Percentiles rank a stretch among this genome's conserved stretches.
phyloP scores from a whole-genome alignment of 1,140 invertebrate genomes.

The Bombus superbus region DNA sequence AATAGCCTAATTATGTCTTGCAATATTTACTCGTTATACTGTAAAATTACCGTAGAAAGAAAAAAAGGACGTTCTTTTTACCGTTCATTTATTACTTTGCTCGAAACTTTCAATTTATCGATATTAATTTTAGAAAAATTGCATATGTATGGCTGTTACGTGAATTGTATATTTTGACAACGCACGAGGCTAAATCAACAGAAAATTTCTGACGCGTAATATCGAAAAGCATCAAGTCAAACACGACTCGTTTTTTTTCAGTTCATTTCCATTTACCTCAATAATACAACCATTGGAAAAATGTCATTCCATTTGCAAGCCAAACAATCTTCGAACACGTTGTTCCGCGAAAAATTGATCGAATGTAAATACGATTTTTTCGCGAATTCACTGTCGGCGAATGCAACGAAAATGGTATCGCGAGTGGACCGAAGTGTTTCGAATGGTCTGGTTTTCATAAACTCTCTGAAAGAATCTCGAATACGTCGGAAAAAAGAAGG shows the following conservation, averaged over 20 bases:
- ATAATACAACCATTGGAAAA: background rate
- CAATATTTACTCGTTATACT: too few relatives aligned
- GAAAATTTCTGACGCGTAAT: background rate
- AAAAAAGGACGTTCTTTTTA: too few relatives aligned
- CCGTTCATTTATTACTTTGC: background rate
- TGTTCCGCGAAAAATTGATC: slow-evolving; percentile 11
- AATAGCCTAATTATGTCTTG: too few relatives aligned
- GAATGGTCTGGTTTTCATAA: too few relatives aligned
- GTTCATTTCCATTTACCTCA: background rate
- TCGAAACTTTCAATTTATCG: background rate
- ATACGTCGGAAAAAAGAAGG: background rate
- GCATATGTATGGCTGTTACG: background rate
- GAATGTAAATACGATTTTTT: background rate
- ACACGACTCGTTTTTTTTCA: background rate
- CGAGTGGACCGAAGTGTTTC: too few relatives aligned
- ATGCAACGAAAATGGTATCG: background rate
- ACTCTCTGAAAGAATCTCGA: too few relatives aligned
- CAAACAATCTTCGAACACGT: background rate
- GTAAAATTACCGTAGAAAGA: too few relatives aligned
- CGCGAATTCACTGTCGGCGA: background rate
- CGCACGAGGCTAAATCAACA: background rate
- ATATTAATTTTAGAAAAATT: background rate
- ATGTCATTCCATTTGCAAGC: background rate
- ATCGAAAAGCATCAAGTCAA: background rate
- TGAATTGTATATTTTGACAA: too few relatives aligned